Conservation (phyloP, 2,113 vertebrate genomes). For the Zosterops hypoxanthus region DNA sequence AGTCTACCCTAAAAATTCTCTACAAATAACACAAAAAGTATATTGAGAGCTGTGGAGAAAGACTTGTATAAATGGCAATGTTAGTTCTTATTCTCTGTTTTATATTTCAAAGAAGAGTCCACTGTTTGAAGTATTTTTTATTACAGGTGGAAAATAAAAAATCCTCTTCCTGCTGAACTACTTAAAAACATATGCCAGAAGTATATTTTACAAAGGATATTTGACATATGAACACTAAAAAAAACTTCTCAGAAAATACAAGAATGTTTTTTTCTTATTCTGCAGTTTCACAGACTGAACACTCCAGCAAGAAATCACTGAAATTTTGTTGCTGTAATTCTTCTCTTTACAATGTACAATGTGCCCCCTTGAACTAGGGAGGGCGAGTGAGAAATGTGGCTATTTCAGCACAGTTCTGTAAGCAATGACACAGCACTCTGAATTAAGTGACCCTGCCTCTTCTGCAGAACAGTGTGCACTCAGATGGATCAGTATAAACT, state of each 20-base stretch:
- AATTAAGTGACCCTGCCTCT: not conserved
- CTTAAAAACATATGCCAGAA: not conserved
- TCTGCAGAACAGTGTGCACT: not conserved
- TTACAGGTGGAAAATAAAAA: not conserved
- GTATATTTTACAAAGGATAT: not conserved
- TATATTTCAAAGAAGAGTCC: not conserved
- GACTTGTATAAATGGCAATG: not conserved
- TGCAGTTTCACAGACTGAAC: not conserved
- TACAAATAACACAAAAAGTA: not conserved
- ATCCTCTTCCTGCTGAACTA: not conserved
- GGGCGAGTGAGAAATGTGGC: too few relatives aligned
- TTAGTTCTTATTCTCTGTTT: not conserved
- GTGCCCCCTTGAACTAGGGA: not conserved
- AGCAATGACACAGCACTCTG: not conserved
- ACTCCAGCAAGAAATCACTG: not conserved
- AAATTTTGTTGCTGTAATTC: not conserved
- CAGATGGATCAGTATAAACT: not conserved
- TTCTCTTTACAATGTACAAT: not conserved
- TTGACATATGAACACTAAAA: not conserved
- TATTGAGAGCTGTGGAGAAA: not conserved
- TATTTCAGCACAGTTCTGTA: not conserved
- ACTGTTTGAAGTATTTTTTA: not conserved
- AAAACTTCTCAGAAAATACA: not conserved
- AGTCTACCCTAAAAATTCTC: not conserved
- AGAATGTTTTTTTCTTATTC: not conserved